Evolutionary conservation across 2,113 vertebrate species (phyloP).

Genomic region (Pyxicephalus adspersus): DNA sequence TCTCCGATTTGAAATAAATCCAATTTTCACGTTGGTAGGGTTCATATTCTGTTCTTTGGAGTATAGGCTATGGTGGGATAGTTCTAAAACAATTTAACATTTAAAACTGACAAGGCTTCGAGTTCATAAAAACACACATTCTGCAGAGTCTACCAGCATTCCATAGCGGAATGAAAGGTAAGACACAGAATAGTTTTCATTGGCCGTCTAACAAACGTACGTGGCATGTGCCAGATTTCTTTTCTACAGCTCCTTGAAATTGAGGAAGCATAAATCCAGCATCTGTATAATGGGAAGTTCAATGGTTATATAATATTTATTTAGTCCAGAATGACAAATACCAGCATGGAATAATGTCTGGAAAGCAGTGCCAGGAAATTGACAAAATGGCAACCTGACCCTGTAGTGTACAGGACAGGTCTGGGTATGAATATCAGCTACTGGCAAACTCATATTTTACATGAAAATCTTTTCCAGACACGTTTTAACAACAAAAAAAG

Average conservation of each 20-base stretch:
- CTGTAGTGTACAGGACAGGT: not conserved
- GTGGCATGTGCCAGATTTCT: slow-evolving; percentile 62
- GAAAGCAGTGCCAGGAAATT: not conserved
- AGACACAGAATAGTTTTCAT: slow-evolving; percentile 62
- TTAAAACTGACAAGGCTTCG: slow-evolving; percentile 56
- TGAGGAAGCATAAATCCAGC: slow-evolving; percentile 7
- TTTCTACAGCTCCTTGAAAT: slow-evolving; percentile 16
- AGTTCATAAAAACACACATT: slow-evolving; percentile 60
- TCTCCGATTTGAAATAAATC: not conserved
- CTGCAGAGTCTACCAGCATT: slow-evolving; percentile 63
- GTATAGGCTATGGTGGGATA: not conserved
- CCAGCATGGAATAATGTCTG: not conserved
- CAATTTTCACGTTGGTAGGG: not conserved
- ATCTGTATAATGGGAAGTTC: not conserved
- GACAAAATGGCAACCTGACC: not conserved
- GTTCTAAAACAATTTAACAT: slow-evolving; percentile 11
- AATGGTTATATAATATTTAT: not conserved
- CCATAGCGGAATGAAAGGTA: slow-evolving; percentile 62
- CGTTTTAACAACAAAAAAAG: too few relatives aligned
- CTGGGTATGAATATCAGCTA: not conserved
- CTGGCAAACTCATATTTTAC: not conserved
- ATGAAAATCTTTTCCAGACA: too few relatives aligned
- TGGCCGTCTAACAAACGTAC: slow-evolving; percentile 61
- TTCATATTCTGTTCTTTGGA: not conserved
- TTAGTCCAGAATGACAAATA: not conserved